Evolutionary conservation across 2,888 invertebrate species (phyloP).

Genomic region (Andrena marginata): DNA sequence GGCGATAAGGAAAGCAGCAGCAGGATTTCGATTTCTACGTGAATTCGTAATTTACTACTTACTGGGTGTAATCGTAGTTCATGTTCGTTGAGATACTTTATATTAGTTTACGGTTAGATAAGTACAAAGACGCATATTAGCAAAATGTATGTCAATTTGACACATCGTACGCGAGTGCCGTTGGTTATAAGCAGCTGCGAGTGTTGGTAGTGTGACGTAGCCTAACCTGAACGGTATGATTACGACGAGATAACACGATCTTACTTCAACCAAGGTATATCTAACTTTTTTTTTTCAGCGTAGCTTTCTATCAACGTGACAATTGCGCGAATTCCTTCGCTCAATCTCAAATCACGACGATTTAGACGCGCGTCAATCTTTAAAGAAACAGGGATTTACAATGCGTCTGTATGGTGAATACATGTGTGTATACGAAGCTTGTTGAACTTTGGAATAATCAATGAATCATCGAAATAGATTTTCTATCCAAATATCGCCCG

Average conservation of each 20-base stretch:
- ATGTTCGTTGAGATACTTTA: conserved; percentile 52
- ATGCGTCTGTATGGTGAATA: too few relatives aligned
- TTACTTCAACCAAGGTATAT: not conserved
- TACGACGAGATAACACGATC: conserved; percentile 20
- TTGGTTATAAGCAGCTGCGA: conserved; percentile 15
- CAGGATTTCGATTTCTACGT: not conserved
- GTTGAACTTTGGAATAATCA: too few relatives aligned
- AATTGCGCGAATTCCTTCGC: too few relatives aligned
- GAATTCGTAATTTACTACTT: conserved; percentile 44
- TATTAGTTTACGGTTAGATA: conserved; percentile 61
- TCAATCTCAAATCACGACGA: not conserved
- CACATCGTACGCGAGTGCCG: conserved; percentile 67
- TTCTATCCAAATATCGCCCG: too few relatives aligned
- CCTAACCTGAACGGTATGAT: conserved; percentile 41
- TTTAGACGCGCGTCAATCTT: not conserved
- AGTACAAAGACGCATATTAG: conserved; percentile 72
- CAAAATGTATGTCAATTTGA: conserved; percentile 74
- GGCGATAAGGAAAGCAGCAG: not conserved
- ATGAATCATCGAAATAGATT: too few relatives aligned
- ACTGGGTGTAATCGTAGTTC: conserved; percentile 57
- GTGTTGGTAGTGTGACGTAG: conserved; percentile 22
- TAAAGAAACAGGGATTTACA: too few relatives aligned
- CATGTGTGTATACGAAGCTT: too few relatives aligned
- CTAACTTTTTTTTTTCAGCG: not conserved
- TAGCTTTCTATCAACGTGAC: not conserved